A percentile compares a stretch with the other conserved stretches of the same genome.
phyloP scores from a whole-genome alignment of 2,113 vertebrate genomes.

The Channa maculata region DNA sequence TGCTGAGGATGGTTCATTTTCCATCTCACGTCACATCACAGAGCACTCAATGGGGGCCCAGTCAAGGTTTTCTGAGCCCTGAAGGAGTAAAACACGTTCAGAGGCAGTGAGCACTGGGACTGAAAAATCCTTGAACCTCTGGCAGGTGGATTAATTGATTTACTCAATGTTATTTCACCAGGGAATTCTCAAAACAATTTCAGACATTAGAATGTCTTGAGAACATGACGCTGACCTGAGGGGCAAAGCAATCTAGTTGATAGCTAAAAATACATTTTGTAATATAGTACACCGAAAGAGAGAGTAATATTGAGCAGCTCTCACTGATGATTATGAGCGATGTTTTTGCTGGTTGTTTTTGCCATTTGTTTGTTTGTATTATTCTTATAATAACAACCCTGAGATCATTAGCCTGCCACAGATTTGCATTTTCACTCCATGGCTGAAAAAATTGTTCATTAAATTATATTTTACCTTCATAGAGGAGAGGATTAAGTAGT shows the following conservation, averaged over 20 bases:
- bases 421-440: conserved; percentile 50
- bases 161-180: conserved; percentile 78
- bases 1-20: conserved; percentile 43
- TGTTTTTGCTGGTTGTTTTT: conserved; percentile 55
- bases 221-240: conserved; percentile 68
- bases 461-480: conserved; percentile 62
- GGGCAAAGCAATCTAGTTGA: conserved; percentile 80
- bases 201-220: conserved; percentile 72
- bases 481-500: conserved; percentile 30
- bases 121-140: conserved; percentile 71
- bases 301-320: conserved; percentile 45
- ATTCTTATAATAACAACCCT: conserved; percentile 57
- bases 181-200: conserved; percentile 80
- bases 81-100: conserved; percentile 60
- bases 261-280: conserved; percentile 78
- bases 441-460: conserved; percentile 70
- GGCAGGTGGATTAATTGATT: conserved; percentile 82
- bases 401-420: conserved; percentile 51
- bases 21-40: conserved; percentile 29
- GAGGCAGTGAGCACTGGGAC: conserved; percentile 60
- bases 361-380: conserved; percentile 44
- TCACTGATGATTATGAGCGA: conserved; percentile 43
- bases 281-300: conserved; percentile 73
- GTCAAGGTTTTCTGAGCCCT: conserved; percentile 49
- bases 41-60: conserved; percentile 31